Conservation (phyloP, 2,113 vertebrate species). For the Sterna hirundo region DNA sequence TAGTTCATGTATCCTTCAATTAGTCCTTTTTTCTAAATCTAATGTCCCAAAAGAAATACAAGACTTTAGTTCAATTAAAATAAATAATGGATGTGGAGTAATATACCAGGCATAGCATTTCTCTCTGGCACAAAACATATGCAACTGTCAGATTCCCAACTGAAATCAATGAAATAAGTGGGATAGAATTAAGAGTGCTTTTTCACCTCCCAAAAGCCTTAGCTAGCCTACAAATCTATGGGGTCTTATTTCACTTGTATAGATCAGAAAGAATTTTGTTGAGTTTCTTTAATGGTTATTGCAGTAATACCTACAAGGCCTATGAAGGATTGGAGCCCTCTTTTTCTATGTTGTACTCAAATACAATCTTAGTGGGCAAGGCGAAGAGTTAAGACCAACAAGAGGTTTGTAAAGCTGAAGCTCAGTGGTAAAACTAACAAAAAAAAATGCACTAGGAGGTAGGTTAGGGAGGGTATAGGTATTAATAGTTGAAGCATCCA, state of each 20-base stretch:
- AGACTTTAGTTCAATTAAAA: background rate
- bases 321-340: background rate
- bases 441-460: background rate
- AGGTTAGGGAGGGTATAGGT: background rate
- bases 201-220: background rate
- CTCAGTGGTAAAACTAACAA: background rate
- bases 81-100: background rate
- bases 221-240: background rate
- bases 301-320: background rate
- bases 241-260: background rate
- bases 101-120: background rate
- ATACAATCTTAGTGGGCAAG: background rate
- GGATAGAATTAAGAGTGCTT: background rate
- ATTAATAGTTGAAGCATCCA: background rate
- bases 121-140: background rate
- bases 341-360: background rate
- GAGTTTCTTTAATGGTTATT: background rate
- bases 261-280: background rate
- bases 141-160: background rate
- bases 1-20: background rate
- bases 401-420: background rate
- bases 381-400: background rate
- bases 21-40: background rate
- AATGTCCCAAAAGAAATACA: background rate
- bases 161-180: background rate